These are phyloP conservation scores for Sthenelais limicola DNA, from an alignment of 2,888 invertebrate species.

Conservation along the genomic window DNA sequence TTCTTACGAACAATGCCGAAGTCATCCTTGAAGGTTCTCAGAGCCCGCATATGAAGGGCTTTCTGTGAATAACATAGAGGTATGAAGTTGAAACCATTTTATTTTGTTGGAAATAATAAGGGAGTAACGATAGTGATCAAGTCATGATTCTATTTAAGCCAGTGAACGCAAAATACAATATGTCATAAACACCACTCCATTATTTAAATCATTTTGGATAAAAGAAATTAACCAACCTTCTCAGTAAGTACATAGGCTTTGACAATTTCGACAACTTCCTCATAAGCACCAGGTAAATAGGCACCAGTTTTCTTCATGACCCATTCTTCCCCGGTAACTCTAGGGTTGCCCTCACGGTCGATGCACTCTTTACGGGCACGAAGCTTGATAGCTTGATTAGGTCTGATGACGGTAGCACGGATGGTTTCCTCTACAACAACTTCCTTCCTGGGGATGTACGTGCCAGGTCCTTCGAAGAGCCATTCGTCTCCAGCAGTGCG, in stretches of 20 bases:
- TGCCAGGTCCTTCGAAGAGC: slow-evolving; percentile 74
- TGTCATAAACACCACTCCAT: too few relatives aligned
- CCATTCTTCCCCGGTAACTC: slow-evolving; percentile 74
- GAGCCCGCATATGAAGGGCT: slow-evolving; percentile 73
- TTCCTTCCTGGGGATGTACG: slow-evolving; percentile 64
- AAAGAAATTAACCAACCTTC: slow-evolving; percentile 64
- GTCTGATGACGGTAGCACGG: slow-evolving; percentile 72
- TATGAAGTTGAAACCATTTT: too few relatives aligned
- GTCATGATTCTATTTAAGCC: too few relatives aligned
- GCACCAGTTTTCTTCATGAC: slow-evolving; percentile 74
- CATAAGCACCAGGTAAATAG: slow-evolving; percentile 75
- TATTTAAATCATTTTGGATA: slow-evolving; percentile 28
- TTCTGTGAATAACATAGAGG: slow-evolving; percentile 65
- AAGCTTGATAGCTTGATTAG: slow-evolving; percentile 74
- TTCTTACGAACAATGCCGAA: slow-evolving; percentile 72
- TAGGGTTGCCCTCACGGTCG: slow-evolving; percentile 60
- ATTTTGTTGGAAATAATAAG: too few relatives aligned
- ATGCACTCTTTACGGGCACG: slow-evolving; percentile 72
- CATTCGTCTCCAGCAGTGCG: slow-evolving; percentile 74
- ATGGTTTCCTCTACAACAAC: slow-evolving; percentile 73
- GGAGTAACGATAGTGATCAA: too few relatives aligned
- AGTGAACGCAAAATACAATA: background rate
- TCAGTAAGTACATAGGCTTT: slow-evolving; percentile 74
- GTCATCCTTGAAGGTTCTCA: slow-evolving; percentile 73
- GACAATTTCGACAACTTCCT: slow-evolving; percentile 74